phyloP scores from a whole-genome alignment of 2,888 invertebrate genomes.

The Luperina testacea region DNA sequence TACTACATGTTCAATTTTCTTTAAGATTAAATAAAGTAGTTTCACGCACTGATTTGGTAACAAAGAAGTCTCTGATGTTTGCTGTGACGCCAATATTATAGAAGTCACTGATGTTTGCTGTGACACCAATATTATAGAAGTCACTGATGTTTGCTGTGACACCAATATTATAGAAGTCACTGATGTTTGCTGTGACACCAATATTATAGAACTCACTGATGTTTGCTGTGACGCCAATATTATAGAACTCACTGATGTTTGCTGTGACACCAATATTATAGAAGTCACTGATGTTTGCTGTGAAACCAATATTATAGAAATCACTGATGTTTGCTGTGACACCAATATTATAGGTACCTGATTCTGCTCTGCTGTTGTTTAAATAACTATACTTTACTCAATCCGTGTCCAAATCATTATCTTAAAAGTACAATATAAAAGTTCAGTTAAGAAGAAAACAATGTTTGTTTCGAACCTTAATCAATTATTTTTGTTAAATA shows the following conservation, averaged over 20 bases:
- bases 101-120: background rate
- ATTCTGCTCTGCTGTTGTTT: background rate
- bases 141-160: background rate
- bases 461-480: background rate
- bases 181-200: too few species aligned
- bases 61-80: background rate
- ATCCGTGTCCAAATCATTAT: background rate
- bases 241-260: background rate
- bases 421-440: background rate
- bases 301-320: too few species aligned
- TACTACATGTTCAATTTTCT: slow-evolving; percentile 12
- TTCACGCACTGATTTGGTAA: background rate
- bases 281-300: background rate
- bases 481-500: too few species aligned
- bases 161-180: background rate
- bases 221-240: too few species aligned
- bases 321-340: too few species aligned
- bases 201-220: background rate
- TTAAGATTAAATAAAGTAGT: slow-evolving; percentile 30
- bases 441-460: background rate
- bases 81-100: background rate
- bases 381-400: background rate
- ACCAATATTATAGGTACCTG: background rate
- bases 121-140: background rate
- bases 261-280: background rate